Base-by-base conservation (phyloP, 1,140 invertebrate genomes). In the Drosophila repleta region DNA sequence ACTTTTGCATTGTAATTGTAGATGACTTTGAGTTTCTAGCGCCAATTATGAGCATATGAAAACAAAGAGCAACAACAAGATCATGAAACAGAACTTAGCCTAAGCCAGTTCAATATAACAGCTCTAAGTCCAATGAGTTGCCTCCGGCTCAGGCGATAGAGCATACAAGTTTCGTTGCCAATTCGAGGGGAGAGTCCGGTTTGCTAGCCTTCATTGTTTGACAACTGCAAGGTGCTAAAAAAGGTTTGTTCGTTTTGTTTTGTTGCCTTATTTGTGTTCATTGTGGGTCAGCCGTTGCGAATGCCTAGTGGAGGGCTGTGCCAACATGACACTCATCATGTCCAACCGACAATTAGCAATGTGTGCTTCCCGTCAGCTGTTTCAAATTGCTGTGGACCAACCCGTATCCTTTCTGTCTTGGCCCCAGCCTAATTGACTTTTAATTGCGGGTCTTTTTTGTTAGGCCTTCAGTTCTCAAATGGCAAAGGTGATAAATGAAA, bases 171-270 rank as follows among this genome's bases (percentile, higher is more conserved):
- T 21, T 69, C 49, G 39, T 11, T 17, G 15, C n/a, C 4, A 6
- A 11, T 29, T 29, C 11, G n/a, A 20, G 15, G 20, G 21, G 24
- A 1, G 4, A 5, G 20, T 13, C 17, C 8, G 4, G 18, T 26
- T 43, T 43, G 37, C 17, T 24, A 10, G n/a, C 46, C 41, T 24
- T 67, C 24, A 35, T 48, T 73, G 53, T n/a, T 79, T 83, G 76
- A 65, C 75, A 79, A 63, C 58, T 63, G 80, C 78, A 79, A 83
- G 80, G 80, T 83, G 79, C 76, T 79, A 83, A 83, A 82, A 73
- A 26, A 80, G 32, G 32, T 83, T 79, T 74, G 74, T 62, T 74
- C 74, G 24, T 63, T 68, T 49, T 62, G 51, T 64, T 58, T 75
- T 64, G 39, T 41, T 17, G n/a, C 7, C 15, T 4, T 15, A 5